Conservation (phyloP, 1,140 invertebrate species). For the Bombus pascuorum region DNA sequence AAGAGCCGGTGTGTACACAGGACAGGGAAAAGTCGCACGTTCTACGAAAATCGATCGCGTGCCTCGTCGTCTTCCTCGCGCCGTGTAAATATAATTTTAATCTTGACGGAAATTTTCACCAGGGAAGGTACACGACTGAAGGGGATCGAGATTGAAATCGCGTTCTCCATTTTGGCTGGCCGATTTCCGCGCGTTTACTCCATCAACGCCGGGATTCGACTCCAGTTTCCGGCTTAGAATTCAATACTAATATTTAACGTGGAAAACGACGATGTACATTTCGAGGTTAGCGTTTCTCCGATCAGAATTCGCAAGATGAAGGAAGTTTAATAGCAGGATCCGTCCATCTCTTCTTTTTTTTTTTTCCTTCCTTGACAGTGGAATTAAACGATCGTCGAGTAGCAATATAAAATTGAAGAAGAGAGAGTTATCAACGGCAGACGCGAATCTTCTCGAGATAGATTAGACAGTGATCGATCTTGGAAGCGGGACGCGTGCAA, state of each 20-base stretch:
- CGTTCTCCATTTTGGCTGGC: neutral
- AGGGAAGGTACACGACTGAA: neutral
- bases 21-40: conserved; percentile 45
- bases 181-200: neutral
- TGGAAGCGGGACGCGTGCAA: neutral
- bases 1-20: conserved; percentile 32
- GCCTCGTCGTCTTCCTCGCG: neutral
- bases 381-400: neutral
- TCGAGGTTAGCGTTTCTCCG: too few species aligned
- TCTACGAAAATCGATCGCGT: conserved; percentile 23
- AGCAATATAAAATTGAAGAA: neutral
- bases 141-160: conserved; percentile 21
- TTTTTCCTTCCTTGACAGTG: neutral
- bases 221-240: neutral
- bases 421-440: conserved; percentile 27
- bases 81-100: conserved; percentile 53
- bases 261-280: neutral
- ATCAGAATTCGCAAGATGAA: too few species aligned
- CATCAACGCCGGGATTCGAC: too few species aligned
- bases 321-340: neutral
- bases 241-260: conserved; percentile 27
- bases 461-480: conserved; percentile 45
- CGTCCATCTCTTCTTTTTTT: too few species aligned
- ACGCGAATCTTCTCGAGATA: conserved; percentile 26
- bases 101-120: conserved; percentile 30